Conservation (phyloP, 37 sponge, comb jelly and placozoan species). For the Cliona cf. orientalis region DNA sequence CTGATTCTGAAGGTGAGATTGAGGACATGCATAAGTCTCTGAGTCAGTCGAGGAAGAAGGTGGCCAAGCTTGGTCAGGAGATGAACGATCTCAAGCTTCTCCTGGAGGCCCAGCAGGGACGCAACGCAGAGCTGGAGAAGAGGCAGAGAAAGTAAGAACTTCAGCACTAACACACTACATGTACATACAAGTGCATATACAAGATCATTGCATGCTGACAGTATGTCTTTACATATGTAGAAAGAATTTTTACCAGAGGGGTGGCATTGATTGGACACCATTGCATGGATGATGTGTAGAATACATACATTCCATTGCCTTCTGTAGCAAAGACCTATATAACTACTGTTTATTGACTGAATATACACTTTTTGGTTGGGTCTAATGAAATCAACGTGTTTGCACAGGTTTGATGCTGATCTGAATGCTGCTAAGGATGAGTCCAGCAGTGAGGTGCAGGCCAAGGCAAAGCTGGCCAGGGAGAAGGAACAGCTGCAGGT, state of each 20-base stretch:
- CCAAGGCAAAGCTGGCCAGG: conserved; percentile 74
- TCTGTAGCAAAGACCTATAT: no score
- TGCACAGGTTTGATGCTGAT: conserved; percentile 90
- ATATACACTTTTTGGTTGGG: no score
- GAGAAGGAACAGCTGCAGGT: conserved; percentile 71
- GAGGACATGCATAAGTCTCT: conserved; percentile 81
- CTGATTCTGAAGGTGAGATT: conserved; percentile 75
- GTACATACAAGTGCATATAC: no score
- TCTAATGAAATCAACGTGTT: no score
- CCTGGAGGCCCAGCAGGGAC: conserved; percentile 88
- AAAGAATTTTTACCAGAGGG: no score
- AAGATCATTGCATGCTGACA: no score
- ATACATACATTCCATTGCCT: no score
- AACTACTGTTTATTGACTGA: no score
- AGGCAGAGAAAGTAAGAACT: conserved; percentile 89
- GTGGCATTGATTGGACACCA: no score
- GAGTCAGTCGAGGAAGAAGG: conserved; percentile 78
- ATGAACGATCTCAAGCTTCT: conserved; percentile 92
- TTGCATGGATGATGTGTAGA: no score
- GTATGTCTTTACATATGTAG: no score
- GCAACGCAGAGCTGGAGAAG: conserved; percentile 96
- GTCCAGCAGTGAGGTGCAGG: conserved; percentile 55
- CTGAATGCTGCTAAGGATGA: conserved; percentile 72
- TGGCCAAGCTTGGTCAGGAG: conserved; percentile 77
- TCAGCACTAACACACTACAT: no score